These are phyloP conservation scores for Erebia epiphron DNA, from an alignment of 2,888 invertebrate species.

Conservation along the genomic window DNA sequence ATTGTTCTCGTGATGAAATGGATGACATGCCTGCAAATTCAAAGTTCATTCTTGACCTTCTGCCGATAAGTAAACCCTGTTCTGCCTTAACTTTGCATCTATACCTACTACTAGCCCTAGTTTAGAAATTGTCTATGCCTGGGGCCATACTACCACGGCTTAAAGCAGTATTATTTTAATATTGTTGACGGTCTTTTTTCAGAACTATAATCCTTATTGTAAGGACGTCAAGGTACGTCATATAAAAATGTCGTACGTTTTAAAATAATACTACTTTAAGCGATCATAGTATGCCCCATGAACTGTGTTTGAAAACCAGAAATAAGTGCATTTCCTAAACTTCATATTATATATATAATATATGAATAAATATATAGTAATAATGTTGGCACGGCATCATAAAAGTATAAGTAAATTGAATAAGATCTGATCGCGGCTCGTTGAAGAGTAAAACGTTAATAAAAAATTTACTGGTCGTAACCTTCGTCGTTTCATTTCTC, in stretches of 20 bases:
- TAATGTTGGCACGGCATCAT: background rate
- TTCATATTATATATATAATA: background rate
- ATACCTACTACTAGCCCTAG: background rate
- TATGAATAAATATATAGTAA: background rate
- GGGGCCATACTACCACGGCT: too few species aligned
- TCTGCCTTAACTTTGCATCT: background rate
- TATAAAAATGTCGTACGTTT: too few species aligned
- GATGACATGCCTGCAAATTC: background rate
- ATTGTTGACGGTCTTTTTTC: too few species aligned
- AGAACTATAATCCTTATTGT: too few species aligned
- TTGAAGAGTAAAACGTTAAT: slow-evolving; percentile 15
- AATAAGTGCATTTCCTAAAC: background rate
- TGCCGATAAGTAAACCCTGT: background rate
- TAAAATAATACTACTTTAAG: too few species aligned
- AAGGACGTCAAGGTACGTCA: too few species aligned
- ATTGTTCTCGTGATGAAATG: background rate
- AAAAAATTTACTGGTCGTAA: slow-evolving; percentile 21
- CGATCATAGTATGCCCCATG: too few species aligned
- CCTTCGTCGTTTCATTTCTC: slow-evolving; percentile 21
- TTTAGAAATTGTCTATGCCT: too few species aligned
- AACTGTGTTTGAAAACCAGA: too few species aligned
- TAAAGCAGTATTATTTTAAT: too few species aligned
- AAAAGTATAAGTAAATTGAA: slow-evolving; percentile 7
- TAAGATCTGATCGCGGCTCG: slow-evolving; percentile 3
- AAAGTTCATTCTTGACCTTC: background rate